Percentiles rank a stretch among this genome's conserved stretches.
These are phyloP conservation scores for Epizoanthus rinbou DNA, from an alignment of 92 coral and sea anemone genomes.

Conservation along the genomic window DNA sequence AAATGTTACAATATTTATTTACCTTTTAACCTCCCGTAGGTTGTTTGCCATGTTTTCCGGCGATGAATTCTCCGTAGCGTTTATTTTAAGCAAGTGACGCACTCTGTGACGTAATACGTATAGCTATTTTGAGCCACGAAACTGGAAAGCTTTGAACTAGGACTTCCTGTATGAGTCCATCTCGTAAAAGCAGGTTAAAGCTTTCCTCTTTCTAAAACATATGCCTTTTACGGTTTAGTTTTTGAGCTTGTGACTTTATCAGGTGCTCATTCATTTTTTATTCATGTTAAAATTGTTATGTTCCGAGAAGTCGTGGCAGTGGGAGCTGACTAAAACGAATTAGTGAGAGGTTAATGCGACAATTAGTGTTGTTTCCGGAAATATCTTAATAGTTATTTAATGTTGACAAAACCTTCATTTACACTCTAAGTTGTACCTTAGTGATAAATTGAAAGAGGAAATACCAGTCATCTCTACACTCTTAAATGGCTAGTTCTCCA, in stretches of 20 bases:
- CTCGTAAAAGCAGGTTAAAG: background rate
- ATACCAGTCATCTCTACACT: slow-evolving; percentile 8
- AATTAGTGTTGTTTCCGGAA: slow-evolving; percentile 16
- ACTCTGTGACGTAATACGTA: slow-evolving; percentile 1
- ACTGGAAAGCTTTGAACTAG: background rate
- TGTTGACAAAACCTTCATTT: background rate
- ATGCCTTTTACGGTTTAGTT: background rate
- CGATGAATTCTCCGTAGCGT: background rate
- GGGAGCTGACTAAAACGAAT: no score
- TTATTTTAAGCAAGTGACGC: slow-evolving; percentile 21
- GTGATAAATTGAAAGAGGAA: slow-evolving; percentile 25
- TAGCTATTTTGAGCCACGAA: slow-evolving; percentile 9
- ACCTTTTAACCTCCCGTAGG: slow-evolving; percentile 26
- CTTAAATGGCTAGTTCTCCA: no score
- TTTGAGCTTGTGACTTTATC: background rate
- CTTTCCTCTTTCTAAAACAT: background rate
- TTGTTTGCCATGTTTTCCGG: slow-evolving; percentile 31
- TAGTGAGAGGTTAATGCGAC: slow-evolving; percentile 5
- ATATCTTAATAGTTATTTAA: background rate
- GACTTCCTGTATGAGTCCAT: background rate
- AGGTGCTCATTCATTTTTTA: background rate
- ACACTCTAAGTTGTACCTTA: background rate
- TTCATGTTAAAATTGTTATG: background rate
- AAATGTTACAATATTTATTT: slow-evolving; percentile 15
- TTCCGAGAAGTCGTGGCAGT: background rate